Evolutionary conservation across 2,888 invertebrate species (phyloP), one percentile per base, ranked within the genome.

Genomic region (Proisotoma minuta): DNA sequence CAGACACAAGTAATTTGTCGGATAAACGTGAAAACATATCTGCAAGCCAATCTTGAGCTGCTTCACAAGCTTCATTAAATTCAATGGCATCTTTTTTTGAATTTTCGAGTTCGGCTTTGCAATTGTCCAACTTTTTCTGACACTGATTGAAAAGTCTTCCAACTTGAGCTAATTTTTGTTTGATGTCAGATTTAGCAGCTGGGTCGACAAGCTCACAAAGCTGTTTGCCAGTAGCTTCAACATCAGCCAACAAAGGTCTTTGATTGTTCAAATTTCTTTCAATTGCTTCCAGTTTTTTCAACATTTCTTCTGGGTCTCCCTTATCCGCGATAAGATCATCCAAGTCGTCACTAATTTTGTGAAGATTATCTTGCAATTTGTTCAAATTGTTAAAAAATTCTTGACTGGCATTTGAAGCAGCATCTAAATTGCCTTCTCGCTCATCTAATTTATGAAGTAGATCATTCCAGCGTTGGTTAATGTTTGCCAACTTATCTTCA

Each of bases 341-440:
- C 63, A 96, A 80, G 73, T 89, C 88, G 74, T 95, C 94, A 28
- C 87, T 87, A 73, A 95, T 91, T 63, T 85, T 86, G 76, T 91
- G 89, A 52, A 96, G 78, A n/a, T 93, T 91, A 77, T 91, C 91
- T 20, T 88, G 83, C 4, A 97, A 81, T 1, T 91, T 83, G 61
- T 88, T 85, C 3, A 94, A 82, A 1, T 89, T 89, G 0, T 91
- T 90, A 79, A 94, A 93, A 78, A 96, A 95, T 78, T 95, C 93
- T 62, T 91, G 85, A 56, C 92, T 91, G 8, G 94, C 91, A 75
- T 93, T 94, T 2, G 91, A 92, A 0, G 95, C 93, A 1, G 92
- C 92, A 61, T 93, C 92, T 3, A 95, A 81, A 63, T 88, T 89
- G 39, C 87, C 87, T 0, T 93, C 92, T n/a, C 95, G 85, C 73